A percentile compares a stretch with the other conserved stretches of the same genome.
Evolutionary conservation across 2,888 invertebrate species (phyloP).

Genomic region (Axea sp.): DNA sequence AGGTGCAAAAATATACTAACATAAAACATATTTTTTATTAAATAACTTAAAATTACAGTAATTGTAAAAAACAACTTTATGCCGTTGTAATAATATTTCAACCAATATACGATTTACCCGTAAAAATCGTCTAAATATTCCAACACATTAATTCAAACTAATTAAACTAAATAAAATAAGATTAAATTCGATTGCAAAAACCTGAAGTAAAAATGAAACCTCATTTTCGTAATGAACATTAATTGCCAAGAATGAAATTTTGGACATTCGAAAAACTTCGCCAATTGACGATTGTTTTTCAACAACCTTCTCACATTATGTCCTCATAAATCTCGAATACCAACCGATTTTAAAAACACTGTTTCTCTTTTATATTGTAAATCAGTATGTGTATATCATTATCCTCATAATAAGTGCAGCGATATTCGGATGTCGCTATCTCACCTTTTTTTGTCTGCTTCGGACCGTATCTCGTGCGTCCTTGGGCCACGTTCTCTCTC

Average conservation of each 20-base stretch:
- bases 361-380: constrained; percentile 27
- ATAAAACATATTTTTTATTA: too few relatives aligned
- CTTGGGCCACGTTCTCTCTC: constrained; percentile 12
- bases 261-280: constrained; percentile 2
- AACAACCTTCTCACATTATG: constrained; percentile 9
- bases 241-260: constrained; percentile 6
- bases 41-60: too few relatives aligned
- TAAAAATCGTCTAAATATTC: too few relatives aligned
- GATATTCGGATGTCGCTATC: constrained; percentile 47
- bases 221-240: constrained; percentile 3
- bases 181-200: too few relatives aligned
- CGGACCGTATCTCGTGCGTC: constrained; percentile 3
- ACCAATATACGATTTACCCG: too few relatives aligned
- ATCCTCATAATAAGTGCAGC: constrained; percentile 38
- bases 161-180: neutral
- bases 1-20: too few relatives aligned
- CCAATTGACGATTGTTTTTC: constrained; percentile 7
- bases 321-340: constrained; percentile 25
- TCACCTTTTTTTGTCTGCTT: constrained; percentile 3
- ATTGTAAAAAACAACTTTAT: too few relatives aligned
- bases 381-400: constrained; percentile 39
- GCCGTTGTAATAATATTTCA: too few relatives aligned
- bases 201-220: neutral
- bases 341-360: constrained; percentile 2
- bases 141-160: neutral